Evolutionary conservation across 2,888 invertebrate genomes (phyloP).

Genomic region (Acanthosepion lycidas): DNA sequence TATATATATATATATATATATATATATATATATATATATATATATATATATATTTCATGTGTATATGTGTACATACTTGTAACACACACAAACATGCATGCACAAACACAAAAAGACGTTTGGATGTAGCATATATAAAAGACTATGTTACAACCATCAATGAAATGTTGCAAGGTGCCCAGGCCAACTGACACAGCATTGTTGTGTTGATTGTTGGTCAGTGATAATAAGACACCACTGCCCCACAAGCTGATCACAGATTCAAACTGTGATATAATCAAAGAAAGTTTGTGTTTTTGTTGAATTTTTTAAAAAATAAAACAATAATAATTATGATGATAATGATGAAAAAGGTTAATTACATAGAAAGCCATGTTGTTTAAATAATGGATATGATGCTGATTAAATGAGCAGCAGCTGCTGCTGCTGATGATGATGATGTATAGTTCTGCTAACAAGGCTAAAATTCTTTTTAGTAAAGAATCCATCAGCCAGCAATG

Average conservation of each 20-base stretch:
- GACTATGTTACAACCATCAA: neutral
- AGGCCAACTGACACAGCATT: neutral
- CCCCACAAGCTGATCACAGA: constrained; percentile 33
- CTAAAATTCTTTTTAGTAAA: neutral
- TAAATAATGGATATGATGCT: neutral
- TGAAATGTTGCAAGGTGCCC: neutral
- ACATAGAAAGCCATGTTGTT: constrained; percentile 4
- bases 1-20: neutral
- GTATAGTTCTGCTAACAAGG: neutral
- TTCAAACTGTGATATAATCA: neutral
- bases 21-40: neutral
- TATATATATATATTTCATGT: neutral
- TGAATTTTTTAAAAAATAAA: neutral
- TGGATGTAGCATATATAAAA: neutral
- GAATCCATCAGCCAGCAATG: too few species aligned
- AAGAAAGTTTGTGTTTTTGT: neutral
- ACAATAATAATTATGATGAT: neutral
- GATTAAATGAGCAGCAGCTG: neutral
- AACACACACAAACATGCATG: neutral
- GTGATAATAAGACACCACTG: constrained; percentile 2
- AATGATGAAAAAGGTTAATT: neutral
- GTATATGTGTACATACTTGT: neutral
- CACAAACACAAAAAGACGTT: neutral
- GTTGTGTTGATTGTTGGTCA: neutral
- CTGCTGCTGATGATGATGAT: neutral